Evolutionary conservation across 2,888 invertebrate genomes (phyloP), one percentile per base, ranked within the genome.

Genomic region (Scrobipalpa costella): DNA sequence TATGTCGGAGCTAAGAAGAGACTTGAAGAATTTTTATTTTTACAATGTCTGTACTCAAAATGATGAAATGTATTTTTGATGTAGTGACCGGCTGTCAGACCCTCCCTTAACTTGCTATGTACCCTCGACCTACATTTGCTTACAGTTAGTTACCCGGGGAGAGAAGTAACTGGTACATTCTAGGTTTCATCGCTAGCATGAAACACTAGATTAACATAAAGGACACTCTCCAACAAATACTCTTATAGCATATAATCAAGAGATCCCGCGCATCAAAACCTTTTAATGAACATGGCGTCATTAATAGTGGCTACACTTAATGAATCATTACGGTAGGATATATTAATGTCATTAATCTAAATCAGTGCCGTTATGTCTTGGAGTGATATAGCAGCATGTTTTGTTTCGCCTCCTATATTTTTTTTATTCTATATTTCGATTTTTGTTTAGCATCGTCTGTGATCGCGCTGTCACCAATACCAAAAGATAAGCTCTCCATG

Each of bases 271-370:
- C 52, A 52, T 27, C 52, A 52, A 52, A 17, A 52, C 15, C 52
- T 52, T 52, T 52, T 52, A 52, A 52, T 52, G 52, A 52, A 52
- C 52, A 19, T 7, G n/a, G 17, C 57, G 57, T 34, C 38, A 57
- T 57, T 57, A 57, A 57, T 57, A 17, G 57, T 19, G 21, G 6
- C 36, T 9, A 15, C 38, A 34, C 15, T 57, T 57, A 57, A 57
- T 57, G 57, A 57, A 9, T 57, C 57, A 57, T 57, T 57, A 57
- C 19, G 57, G 3, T n/a, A 36, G 34, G 57, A 57, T 57, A 36
- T 57, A 57, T 57, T 57, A 34, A 57, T 57, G 57, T 57, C 57
- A 36, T 57, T 57, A 57, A 57, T 57, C 57, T 57, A 57, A 57
- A 57, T 57, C 38, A 57, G 38, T 52, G 15, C 38, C 17, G 38